Conservation (phyloP, 2,888 invertebrate species). For the Trissonchulus sp. region DNA sequence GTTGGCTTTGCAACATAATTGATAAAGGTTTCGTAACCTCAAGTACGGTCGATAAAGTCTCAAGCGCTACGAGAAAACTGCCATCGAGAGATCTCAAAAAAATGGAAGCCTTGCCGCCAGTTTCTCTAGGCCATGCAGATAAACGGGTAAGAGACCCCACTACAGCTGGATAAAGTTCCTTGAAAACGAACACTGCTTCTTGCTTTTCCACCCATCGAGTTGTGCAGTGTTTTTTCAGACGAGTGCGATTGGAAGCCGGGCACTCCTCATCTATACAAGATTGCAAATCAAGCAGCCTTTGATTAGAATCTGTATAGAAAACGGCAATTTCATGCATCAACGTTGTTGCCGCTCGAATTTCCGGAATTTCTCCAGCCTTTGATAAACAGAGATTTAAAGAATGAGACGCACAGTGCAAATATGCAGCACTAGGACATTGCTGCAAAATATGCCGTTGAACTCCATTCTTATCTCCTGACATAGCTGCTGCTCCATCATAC, state of each 20-base stretch:
- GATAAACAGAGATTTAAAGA: background rate
- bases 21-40: background rate
- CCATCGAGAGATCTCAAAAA: background rate
- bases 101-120: background rate
- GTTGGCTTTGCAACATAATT: background rate
- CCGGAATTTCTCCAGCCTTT: background rate
- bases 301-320: constrained; percentile 8
- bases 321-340: background rate
- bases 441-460: background rate
- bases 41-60: background rate
- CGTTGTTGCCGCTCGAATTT: background rate
- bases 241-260: background rate
- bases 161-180: background rate
- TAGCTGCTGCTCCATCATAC: constrained; percentile 1
- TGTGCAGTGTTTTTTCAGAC: constrained; percentile 7
- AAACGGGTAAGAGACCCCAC: background rate
- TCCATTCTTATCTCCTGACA: constrained; percentile 11
- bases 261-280: background rate
- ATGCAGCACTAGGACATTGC: constrained; percentile 1
- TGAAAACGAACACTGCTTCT: background rate
- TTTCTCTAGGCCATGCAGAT: background rate
- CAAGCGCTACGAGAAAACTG: background rate
- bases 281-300: background rate
- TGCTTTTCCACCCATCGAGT: constrained; percentile 18
- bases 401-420: constrained; percentile 23